Evolutionary conservation across 2,797 vertebrate species (phyloP).

Genomic region (Emys orbicularis): DNA sequence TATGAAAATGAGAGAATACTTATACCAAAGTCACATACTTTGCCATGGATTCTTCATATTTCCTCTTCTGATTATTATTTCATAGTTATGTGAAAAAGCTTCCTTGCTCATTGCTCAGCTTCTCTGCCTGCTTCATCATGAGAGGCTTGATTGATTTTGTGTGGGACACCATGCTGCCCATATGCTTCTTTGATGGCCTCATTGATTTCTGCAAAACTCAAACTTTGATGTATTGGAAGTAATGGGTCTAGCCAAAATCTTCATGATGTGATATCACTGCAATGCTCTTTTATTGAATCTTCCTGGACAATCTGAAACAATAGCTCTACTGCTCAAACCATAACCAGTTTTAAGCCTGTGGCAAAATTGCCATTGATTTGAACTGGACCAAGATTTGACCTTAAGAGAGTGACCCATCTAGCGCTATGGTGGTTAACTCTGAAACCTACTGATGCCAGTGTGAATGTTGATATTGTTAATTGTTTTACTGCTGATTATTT

Average conservation of each 20-base stretch:
- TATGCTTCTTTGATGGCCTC: not conserved
- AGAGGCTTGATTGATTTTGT: not conserved
- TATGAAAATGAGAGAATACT: not conserved
- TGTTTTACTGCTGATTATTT: not conserved
- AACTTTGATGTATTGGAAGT: not conserved
- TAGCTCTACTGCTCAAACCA: not conserved
- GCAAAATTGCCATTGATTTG: not conserved
- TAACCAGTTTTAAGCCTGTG: not conserved
- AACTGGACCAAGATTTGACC: not conserved
- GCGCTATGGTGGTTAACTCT: not conserved
- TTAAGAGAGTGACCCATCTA: not conserved
- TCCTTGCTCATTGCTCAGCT: not conserved
- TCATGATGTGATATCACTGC: not conserved
- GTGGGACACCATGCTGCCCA: not conserved
- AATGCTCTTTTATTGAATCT: not conserved
- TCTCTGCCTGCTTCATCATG: not conserved
- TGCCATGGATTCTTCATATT: slow-evolving; percentile 13
- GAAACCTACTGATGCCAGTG: not conserved
- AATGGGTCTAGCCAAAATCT: not conserved
- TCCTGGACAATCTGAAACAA: not conserved
- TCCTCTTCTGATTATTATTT: not conserved
- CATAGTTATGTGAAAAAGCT: not conserved
- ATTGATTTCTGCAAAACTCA: slow-evolving; percentile 14
- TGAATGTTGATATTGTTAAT: not conserved
- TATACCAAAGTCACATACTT: not conserved